These are phyloP conservation scores for Boloria euphrosyne DNA, from an alignment of 2,888 invertebrate species.

Conservation along the genomic window DNA sequence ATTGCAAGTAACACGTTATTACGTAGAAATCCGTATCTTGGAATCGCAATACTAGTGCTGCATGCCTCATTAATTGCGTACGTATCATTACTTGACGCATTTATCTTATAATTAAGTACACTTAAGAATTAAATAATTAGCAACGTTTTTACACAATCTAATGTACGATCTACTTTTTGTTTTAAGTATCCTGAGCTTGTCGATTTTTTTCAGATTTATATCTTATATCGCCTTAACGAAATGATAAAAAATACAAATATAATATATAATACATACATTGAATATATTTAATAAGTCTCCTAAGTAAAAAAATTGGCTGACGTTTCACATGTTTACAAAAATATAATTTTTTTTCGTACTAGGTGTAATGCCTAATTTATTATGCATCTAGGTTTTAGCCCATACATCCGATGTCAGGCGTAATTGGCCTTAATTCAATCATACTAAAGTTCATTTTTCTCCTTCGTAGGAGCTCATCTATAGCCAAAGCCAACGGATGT, in stretches of 20 bases:
- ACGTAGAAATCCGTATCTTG: constrained; percentile 18
- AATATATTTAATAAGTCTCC: not conserved
- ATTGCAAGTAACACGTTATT: constrained; percentile 17
- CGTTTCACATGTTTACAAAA: not conserved
- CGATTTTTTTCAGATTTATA: not conserved
- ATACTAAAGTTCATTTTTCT: constrained; percentile 79
- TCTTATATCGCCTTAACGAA: not conserved
- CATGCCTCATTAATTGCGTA: constrained; percentile 18
- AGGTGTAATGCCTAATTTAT: constrained; percentile 6
- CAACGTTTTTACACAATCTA: not conserved
- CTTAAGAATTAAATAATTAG: constrained; percentile 14
- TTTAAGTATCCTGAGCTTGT: not conserved
- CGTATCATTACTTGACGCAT: constrained; percentile 23
- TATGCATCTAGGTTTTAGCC: constrained; percentile 21
- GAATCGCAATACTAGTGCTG: constrained; percentile 15
- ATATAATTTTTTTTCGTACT: not conserved
- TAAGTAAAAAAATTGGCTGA: not conserved
- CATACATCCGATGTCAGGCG: constrained; percentile 50
- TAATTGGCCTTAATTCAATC: constrained; percentile 62
- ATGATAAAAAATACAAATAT: not conserved
- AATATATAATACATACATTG: not conserved
- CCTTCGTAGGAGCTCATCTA: constrained; percentile 83
- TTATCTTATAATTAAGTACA: constrained; percentile 17
- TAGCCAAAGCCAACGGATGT: constrained; percentile 82
- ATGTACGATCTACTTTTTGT: not conserved